Conservation (phyloP, 1,140 invertebrate species). For the Penaeus chinensis region DNA sequence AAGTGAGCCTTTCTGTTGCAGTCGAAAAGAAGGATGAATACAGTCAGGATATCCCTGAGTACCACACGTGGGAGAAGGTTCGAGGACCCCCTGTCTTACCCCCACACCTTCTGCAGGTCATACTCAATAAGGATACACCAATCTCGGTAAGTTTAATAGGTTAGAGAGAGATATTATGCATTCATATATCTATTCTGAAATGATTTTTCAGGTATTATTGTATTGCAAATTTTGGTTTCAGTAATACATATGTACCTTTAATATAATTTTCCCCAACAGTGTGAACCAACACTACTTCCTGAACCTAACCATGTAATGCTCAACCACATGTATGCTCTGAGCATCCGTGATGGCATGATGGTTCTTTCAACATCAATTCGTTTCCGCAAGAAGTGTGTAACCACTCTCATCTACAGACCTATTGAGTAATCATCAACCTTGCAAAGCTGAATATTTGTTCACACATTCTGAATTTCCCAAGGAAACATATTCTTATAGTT, state of each 20-base stretch:
- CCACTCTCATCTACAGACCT: constrained; percentile 97
- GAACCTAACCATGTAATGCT: constrained; percentile 99
- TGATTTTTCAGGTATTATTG: no score
- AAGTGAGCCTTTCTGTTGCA: background rate
- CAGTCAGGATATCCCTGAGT: constrained; percentile 88
- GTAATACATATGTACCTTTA: background rate
- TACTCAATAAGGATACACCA: constrained; percentile 98
- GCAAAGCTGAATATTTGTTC: background rate
- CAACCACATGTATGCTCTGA: constrained; percentile 98
- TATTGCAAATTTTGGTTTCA: no score
- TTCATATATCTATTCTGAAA: background rate
- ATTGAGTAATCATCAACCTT: constrained; percentile 74
- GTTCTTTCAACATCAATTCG: constrained; percentile 96
- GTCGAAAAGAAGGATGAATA: constrained; percentile 75
- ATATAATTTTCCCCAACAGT: constrained; percentile 73
- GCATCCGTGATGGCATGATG: constrained; percentile 99
- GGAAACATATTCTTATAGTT: no score
- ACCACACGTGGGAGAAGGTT: constrained; percentile 91
- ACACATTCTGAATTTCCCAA: no score
- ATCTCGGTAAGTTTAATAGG: constrained; percentile 78
- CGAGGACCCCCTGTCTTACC: constrained; percentile 96
- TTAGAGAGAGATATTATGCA: background rate
- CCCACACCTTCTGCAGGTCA: constrained; percentile 97
- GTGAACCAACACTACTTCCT: constrained; percentile 96
- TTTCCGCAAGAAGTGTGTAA: constrained; percentile 99